phyloP scores from a whole-genome alignment of 2,888 invertebrate genomes.

The Aspidiotus destructor region DNA sequence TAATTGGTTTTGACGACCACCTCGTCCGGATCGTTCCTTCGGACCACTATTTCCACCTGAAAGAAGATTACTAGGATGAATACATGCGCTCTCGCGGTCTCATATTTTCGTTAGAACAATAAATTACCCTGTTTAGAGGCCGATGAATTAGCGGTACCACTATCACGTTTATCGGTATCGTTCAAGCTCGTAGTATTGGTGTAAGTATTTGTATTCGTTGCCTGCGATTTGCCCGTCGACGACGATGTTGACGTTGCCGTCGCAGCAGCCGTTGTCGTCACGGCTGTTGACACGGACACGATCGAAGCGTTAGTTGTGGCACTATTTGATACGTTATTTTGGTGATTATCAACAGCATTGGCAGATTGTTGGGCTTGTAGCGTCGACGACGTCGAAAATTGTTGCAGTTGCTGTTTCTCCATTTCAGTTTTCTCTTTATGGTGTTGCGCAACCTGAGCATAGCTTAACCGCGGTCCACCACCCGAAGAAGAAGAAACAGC shows the following conservation, averaged over 20 bases:
- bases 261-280: constrained; percentile 13
- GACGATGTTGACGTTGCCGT: neutral
- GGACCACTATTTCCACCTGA: neutral
- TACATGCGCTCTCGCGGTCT: too few species aligned
- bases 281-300: neutral
- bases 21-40: constrained; percentile 16
- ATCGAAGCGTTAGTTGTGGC: constrained; percentile 19
- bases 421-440: constrained; percentile 46
- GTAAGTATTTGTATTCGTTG: constrained; percentile 3
- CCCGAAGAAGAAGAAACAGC: constrained; percentile 13
- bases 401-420: neutral
- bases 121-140: constrained; percentile 20
- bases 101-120: neutral
- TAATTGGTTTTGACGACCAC: constrained; percentile 23
- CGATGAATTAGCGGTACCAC: constrained; percentile 3
- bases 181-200: constrained; percentile 28
- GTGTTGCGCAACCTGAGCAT: constrained; percentile 59
- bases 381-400: constrained; percentile 44
- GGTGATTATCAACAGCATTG: constrained; percentile 14
- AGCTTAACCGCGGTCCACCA: constrained; percentile 46
- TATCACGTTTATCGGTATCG: constrained; percentile 22
- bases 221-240: constrained; percentile 1
- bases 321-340: constrained; percentile 18
- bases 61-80: neutral
- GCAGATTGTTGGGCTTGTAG: constrained; percentile 40